Conservation (phyloP, 2,113 vertebrate genomes). For the Hipposideros armiger region DNA sequence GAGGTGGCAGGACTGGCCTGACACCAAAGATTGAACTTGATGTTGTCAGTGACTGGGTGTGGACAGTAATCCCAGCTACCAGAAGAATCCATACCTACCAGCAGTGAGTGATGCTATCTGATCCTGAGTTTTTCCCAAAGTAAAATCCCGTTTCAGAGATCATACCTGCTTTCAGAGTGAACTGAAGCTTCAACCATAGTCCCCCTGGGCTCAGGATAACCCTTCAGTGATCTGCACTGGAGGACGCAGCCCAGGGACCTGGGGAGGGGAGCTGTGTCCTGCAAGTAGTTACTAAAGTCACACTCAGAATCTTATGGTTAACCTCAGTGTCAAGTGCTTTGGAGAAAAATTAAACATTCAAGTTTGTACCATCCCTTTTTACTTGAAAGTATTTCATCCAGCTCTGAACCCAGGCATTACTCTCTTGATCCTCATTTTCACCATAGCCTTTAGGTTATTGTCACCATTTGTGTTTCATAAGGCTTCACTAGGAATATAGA, state of each 20-base stretch:
- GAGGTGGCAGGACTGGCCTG: neutral
- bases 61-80: neutral
- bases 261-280: neutral
- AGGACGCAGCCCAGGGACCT: neutral
- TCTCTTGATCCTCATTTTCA: neutral
- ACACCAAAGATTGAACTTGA: no score
- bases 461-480: neutral
- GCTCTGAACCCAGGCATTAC: neutral
- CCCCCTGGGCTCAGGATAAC: neutral
- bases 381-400: neutral
- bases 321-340: neutral
- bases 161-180: neutral
- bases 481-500: neutral
- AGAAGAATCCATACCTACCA: neutral
- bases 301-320: neutral
- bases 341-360: neutral
- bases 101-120: neutral
- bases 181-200: neutral
- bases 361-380: neutral
- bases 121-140: neutral
- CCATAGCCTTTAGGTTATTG: neutral
- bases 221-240: neutral
- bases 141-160: neutral
- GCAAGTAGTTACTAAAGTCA: neutral
- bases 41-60: accelerated